Evolutionary conservation across 2,888 invertebrate species (phyloP).

Genomic region (Brenthis daphne): DNA sequence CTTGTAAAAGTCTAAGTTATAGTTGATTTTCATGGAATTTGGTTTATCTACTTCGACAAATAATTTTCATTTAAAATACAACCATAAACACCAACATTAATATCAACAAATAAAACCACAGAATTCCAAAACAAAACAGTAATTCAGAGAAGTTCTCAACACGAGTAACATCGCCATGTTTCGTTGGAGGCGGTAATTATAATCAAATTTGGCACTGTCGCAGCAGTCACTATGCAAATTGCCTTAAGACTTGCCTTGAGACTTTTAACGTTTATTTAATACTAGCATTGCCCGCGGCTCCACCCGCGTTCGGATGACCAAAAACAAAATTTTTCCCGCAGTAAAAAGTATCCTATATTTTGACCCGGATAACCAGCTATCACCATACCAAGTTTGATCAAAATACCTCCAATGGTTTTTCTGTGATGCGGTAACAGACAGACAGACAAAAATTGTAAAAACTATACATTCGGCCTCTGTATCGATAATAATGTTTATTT

Average conservation of each 20-base stretch:
- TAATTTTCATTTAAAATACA: neutral
- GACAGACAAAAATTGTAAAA: no score
- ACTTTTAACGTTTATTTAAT: constrained; percentile 18
- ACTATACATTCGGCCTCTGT: no score
- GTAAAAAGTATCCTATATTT: no score
- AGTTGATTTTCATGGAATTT: neutral
- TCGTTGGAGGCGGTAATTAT: constrained; percentile 47
- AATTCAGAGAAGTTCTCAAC: constrained; percentile 5
- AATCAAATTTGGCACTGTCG: constrained; percentile 49
- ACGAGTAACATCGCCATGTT: constrained; percentile 14
- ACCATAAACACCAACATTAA: constrained; percentile 1
- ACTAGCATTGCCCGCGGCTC: neutral
- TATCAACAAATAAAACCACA: neutral
- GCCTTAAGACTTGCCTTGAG: constrained; percentile 26
- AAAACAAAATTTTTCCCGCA: no score
- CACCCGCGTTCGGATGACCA: no score
- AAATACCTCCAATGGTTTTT: no score
- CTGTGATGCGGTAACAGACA: no score
- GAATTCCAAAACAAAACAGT: constrained; percentile 15
- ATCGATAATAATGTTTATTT: no score
- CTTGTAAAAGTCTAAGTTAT: no score
- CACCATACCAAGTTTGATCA: no score
- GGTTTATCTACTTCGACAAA: neutral
- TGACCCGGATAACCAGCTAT: no score
- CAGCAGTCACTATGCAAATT: constrained; percentile 50